Percentiles rank a stretch among this genome's conserved stretches.
These are phyloP conservation scores for Epinephelus cyanopodus DNA, from an alignment of 2,113 vertebrate genomes.

Conservation along the genomic window DNA sequence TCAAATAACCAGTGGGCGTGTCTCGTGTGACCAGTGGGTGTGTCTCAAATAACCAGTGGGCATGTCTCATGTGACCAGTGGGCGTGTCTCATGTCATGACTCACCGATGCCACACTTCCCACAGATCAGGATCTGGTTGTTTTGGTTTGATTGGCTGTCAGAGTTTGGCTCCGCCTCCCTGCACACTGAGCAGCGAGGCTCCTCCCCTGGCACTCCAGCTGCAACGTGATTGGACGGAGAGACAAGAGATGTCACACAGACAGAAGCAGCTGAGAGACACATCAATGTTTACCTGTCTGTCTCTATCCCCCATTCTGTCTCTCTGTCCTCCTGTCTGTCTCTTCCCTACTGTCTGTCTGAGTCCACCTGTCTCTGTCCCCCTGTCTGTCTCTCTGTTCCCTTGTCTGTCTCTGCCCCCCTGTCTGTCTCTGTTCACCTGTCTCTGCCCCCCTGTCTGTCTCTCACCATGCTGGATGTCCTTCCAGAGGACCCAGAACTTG, in stretches of 20 bases:
- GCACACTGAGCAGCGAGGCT: constrained; percentile 93
- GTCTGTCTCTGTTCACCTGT: not conserved
- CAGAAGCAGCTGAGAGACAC: not conserved
- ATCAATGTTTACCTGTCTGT: not conserved
- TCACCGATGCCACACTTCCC: constrained; percentile 97
- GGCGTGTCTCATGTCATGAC: constrained; percentile 32
- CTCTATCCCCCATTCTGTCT: not conserved
- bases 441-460: not conserved
- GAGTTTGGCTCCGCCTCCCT: constrained; percentile 84
- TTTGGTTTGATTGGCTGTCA: constrained; percentile 79
- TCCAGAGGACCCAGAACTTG: constrained; percentile 95
- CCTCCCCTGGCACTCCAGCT: constrained; percentile 96
- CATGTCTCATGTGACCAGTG: no score
- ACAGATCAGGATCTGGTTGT: constrained; percentile 91
- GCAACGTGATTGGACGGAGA: constrained; percentile 32
- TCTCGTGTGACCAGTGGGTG: no score
- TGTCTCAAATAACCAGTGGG: no score
- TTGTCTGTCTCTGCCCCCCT: not conserved
- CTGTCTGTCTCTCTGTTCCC: not conserved
- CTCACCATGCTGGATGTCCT: constrained; percentile 88
- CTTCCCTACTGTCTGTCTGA: not conserved
- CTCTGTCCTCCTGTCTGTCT: not conserved
- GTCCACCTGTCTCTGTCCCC: not conserved
- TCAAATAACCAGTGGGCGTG: no score
- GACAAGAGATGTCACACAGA: not conserved